Base-by-base conservation (phyloP, 2,888 invertebrate species). In the Macrosiphum euphorbiae region DNA sequence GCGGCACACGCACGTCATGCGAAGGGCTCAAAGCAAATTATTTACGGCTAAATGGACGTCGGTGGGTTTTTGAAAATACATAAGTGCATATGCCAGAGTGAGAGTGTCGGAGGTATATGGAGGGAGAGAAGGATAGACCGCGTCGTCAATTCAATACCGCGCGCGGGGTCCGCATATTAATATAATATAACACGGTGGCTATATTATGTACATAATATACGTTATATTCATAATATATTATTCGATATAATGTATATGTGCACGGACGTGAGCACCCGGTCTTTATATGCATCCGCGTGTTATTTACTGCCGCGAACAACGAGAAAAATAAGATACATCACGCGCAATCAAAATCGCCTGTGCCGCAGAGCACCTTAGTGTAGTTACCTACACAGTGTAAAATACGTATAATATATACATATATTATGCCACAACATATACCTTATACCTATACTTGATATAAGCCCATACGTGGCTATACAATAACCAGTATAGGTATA, bases 1-100 rank as follows among this genome's bases (percentile, higher is more conserved):
- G 28, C 58, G 92, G 92, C 92, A 88, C 91, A 87, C 92, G 91
- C 86, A 86, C 94, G 94, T 88, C 94, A 88, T 16, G 26, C 58
- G 88, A 58, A 78, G 52, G 92, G 87, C 87, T 88, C 92, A 61
- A 84, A 94, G 94, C 94, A 55, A 92, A 94, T 92, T 94, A 92
- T 88, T 92, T 50, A 94, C 92, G 92, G 88, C 50, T 58, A 88
- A 92, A 92, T 55, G 94, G 78, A 78, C 88, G 78, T 52, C 85
- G 55, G 55, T 50, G 90, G 90, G 61, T 91, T 86, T 89, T 84
- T 50, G 78, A 35, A 88, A 85, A 93, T 89, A 90, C 89, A 85
- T 52, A 58, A 44, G 50, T 50, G 90, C 47, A 67, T 61, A n/a
- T 47, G 90, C 78, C 24, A n/a, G 90, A 67, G 90, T 58, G 91